phyloP scores from a whole-genome alignment of 2,888 invertebrate genomes.

The Nomada hirtipes region DNA sequence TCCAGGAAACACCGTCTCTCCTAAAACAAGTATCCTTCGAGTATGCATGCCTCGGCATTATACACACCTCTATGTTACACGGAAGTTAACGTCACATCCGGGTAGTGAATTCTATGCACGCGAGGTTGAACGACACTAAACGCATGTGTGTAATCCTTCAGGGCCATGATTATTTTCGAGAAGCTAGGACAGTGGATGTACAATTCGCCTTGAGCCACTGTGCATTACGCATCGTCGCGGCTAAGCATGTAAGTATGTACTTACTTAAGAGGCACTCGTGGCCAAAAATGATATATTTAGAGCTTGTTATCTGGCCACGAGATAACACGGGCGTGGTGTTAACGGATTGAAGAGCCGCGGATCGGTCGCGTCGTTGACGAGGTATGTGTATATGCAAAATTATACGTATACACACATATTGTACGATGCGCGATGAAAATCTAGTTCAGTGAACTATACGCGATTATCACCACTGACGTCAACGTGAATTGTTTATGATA shows the following conservation, averaged over 20 bases:
- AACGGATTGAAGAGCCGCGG: background rate
- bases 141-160: conserved; percentile 11
- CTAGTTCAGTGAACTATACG: conserved; percentile 46
- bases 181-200: background rate
- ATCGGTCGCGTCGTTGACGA: background rate
- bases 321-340: background rate
- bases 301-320: background rate
- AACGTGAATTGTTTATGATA: conserved; percentile 39
- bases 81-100: conserved; percentile 9
- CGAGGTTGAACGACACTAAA: conserved; percentile 35
- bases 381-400: background rate
- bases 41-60: background rate
- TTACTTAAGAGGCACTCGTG: background rate
- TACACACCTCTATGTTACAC: background rate
- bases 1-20: conserved; percentile 11
- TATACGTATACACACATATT: too few species aligned
- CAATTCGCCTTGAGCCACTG: background rate
- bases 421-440: conserved; percentile 13
- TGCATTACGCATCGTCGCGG: background rate
- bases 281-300: conserved; percentile 7
- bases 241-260: background rate
- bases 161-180: conserved; percentile 23
- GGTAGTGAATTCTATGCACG: conserved; percentile 27
- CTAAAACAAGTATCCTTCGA: conserved; percentile 17
- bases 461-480: conserved; percentile 37